Conservation (phyloP, 2,888 invertebrate species). For the Rhingia campestris region DNA sequence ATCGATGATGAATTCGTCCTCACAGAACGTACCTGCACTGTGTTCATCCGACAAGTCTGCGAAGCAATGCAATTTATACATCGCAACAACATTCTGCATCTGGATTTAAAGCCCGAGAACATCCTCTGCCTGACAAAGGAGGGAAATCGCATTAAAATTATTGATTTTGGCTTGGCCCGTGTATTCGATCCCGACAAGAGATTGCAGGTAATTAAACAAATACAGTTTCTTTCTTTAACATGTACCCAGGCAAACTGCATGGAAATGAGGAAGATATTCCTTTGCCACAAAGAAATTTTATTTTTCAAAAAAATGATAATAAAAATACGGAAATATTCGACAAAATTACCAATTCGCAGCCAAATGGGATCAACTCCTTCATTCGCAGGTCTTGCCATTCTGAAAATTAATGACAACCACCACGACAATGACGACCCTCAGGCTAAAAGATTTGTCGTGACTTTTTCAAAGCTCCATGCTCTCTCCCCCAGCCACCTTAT, state of each 20-base stretch:
- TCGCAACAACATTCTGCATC: conserved; percentile 95
- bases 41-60: conserved; percentile 98
- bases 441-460: conserved; percentile 2
- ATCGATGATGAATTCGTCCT: conserved; percentile 99
- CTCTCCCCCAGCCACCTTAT: background rate
- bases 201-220: conserved; percentile 85
- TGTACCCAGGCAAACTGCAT: background rate
- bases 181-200: conserved; percentile 96
- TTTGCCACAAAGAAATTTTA: conserved; percentile 14
- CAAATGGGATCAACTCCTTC: conserved; percentile 34
- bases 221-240: background rate
- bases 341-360: conserved; percentile 36
- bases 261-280: background rate
- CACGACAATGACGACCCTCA: background rate
- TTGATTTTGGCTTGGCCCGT: conserved; percentile 98
- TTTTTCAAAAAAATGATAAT: conserved; percentile 7
- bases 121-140: conserved; percentile 97
- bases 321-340: background rate
- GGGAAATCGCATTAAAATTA: conserved; percentile 99
- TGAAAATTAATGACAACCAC: conserved; percentile 46
- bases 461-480: background rate
- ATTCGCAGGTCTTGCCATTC: conserved; percentile 52
- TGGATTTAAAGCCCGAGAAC: conserved; percentile 99
- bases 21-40: conserved; percentile 97
- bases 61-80: conserved; percentile 99